These are phyloP conservation scores for Danaus melanippus DNA, from an alignment of 1,140 invertebrate genomes.

Conservation along the genomic window DNA sequence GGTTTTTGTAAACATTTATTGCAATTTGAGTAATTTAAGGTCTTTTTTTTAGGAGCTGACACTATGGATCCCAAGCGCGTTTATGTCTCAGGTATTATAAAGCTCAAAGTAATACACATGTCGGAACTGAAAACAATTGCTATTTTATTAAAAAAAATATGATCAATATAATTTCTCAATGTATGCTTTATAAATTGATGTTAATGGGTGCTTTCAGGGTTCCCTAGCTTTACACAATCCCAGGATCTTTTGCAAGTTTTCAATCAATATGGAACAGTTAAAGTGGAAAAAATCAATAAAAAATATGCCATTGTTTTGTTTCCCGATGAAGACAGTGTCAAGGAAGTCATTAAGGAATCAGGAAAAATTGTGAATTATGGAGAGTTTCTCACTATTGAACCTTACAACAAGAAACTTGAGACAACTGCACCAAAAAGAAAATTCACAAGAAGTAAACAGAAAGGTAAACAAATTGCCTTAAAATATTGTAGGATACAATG, in stretches of 20 bases:
- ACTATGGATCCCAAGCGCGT: too few species aligned
- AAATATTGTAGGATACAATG: too few species aligned
- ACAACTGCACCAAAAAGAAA: slow-evolving; percentile 9
- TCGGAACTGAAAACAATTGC: too few species aligned
- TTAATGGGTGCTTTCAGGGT: slow-evolving; percentile 26
- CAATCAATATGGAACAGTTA: slow-evolving; percentile 27
- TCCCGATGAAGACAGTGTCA: slow-evolving; percentile 16
- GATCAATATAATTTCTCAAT: too few species aligned
- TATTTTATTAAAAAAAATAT: too few species aligned
- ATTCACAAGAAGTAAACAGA: slow-evolving; percentile 26
- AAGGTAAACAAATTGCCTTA: slow-evolving; percentile 17
- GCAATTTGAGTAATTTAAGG: too few species aligned
- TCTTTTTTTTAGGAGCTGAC: too few species aligned
- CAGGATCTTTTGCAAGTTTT: slow-evolving; percentile 38
- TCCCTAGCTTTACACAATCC: slow-evolving; percentile 33
- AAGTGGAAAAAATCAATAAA: slow-evolving; percentile 25
- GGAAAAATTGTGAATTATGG: slow-evolving; percentile 35
- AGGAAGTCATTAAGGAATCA: slow-evolving; percentile 23
- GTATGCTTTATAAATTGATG: too few species aligned
- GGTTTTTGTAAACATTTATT: too few species aligned
- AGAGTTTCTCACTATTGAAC: slow-evolving; percentile 29
- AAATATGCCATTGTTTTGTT: slow-evolving; percentile 28
- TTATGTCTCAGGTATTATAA: too few species aligned
- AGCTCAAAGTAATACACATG: too few species aligned
- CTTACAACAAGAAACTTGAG: slow-evolving; percentile 13